Percentiles rank a stretch among this genome's conserved stretches.
Evolutionary conservation across 2,888 invertebrate genomes (phyloP).

Genomic region (Oscheius myriophilus): DNA sequence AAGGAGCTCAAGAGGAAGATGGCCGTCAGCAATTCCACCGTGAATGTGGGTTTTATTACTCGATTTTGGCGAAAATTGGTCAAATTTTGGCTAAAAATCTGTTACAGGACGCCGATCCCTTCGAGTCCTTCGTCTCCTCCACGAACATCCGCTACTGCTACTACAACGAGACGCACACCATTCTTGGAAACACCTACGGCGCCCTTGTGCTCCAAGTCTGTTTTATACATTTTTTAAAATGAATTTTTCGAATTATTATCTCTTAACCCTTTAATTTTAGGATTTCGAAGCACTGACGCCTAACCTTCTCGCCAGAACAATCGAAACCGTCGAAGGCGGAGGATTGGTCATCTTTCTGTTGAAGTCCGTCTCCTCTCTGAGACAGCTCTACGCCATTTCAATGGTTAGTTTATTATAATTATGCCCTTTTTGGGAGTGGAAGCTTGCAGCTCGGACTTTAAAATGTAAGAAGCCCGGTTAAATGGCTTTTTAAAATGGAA

Average conservation of each 20-base stretch:
- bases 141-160: slow-evolving; percentile 97
- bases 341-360: slow-evolving; percentile 85
- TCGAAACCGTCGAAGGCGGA: slow-evolving; percentile 98
- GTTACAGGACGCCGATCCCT: slow-evolving; percentile 90
- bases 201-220: slow-evolving; percentile 89
- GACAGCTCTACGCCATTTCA: slow-evolving; percentile 91
- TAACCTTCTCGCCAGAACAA: slow-evolving; percentile 91
- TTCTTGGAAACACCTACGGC: slow-evolving; percentile 95
- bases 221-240: background rate
- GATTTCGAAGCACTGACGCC: slow-evolving; percentile 98
- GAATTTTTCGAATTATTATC: too few species aligned
- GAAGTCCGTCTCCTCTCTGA: slow-evolving; percentile 84
- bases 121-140: slow-evolving; percentile 92
- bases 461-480: too few species aligned
- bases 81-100: background rate
- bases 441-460: too few species aligned
- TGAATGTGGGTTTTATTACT: slow-evolving; percentile 15
- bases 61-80: too few species aligned
- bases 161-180: slow-evolving; percentile 95
- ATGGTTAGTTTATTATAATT: slow-evolving; percentile 78
- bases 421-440: too few species aligned
- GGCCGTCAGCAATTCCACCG: slow-evolving; percentile 76
- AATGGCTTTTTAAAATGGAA: too few species aligned
- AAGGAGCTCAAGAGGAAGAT: slow-evolving; percentile 84
- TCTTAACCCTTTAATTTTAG: slow-evolving; percentile 72